Evolutionary conservation across 2,888 invertebrate species (phyloP).

Genomic region (Plebejus anna): DNA sequence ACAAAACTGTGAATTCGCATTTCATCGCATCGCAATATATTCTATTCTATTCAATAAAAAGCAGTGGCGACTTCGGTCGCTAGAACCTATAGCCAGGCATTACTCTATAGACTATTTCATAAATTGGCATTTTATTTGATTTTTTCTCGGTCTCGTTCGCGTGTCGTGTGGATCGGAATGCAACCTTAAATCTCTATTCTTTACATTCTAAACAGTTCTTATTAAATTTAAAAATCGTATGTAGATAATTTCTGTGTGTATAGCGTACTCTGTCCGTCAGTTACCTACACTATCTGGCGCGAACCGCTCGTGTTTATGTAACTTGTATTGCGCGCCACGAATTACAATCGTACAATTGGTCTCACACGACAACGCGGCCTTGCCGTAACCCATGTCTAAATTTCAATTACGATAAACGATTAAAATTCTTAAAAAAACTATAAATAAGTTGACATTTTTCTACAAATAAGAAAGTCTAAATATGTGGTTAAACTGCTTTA

Average conservation of each 20-base stretch:
- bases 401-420: neutral
- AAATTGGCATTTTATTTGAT: too few relatives aligned
- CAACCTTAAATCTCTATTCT: too few relatives aligned
- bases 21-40: too few relatives aligned
- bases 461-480: neutral
- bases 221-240: neutral
- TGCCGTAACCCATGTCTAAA: neutral
- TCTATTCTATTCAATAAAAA: too few relatives aligned
- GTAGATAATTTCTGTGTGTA: neutral
- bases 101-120: too few relatives aligned
- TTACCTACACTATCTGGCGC: slow-evolving; percentile 22
- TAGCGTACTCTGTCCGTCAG: slow-evolving; percentile 3
- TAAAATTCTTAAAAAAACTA: neutral
- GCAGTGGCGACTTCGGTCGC: too few relatives aligned
- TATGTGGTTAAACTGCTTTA: neutral
- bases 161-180: too few relatives aligned
- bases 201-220: too few relatives aligned
- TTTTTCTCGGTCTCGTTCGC: too few relatives aligned
- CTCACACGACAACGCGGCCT: neutral
- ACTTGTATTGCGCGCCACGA: slow-evolving; percentile 10
- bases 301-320: slow-evolving; percentile 28
- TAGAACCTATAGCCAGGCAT: too few relatives aligned
- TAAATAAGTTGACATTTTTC: neutral
- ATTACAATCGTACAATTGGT: neutral
- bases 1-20: too few relatives aligned